Conservation (phyloP, 1,140 invertebrate genomes). For the honey bee (Apis mellifera) region Amel_HAv3.1 CM009935.2:9209501-9210000, state of each 20-base stretch:
- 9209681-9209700: conserved; percentile 11
- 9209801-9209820: not conserved
- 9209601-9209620: conserved; percentile 47
- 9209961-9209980: conserved; percentile 3
- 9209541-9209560: conserved; percentile 62
- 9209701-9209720: conserved; percentile 36
- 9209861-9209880: not conserved
- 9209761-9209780: conserved; percentile 11
- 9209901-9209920: not conserved
- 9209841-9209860: conserved; percentile 5
- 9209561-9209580: conserved; percentile 53
- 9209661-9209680: conserved; percentile 32
- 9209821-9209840: not conserved
- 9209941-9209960: conserved; percentile 16
- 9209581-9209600: conserved; percentile 30
- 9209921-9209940: not conserved
- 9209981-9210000: not conserved
- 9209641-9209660: not conserved
- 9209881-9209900: too few relatives aligned
- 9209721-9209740: too few relatives aligned
- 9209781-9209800: conserved; percentile 37
- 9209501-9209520: not conserved
- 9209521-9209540: not conserved
- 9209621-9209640: conserved; percentile 48
- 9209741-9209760: conserved; percentile 23